A percentile compares a stretch with the other conserved stretches of the same genome.
Evolutionary conservation across 2,113 vertebrate species (phyloP).

Genomic region (Vanacampus margaritifer): DNA sequence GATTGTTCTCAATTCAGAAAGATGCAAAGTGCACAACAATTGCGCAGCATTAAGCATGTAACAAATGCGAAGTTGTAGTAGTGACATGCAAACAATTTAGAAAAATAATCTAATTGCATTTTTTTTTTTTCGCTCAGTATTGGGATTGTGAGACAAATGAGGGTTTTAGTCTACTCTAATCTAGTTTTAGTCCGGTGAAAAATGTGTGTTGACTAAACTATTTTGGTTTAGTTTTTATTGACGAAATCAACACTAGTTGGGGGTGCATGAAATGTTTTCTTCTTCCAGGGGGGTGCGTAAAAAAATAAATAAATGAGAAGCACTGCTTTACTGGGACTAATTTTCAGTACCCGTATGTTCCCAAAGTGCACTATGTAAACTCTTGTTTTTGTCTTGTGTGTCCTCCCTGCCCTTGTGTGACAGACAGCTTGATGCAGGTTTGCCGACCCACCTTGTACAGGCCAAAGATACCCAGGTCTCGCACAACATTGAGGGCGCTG

Average conservation of each 20-base stretch:
- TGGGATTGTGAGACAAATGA: too few relatives aligned
- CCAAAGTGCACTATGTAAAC: background rate
- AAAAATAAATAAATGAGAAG: too few relatives aligned
- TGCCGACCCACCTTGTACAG: conserved; percentile 91
- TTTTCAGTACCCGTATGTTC: background rate
- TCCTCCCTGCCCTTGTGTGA: conserved; percentile 52
- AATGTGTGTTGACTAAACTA: too few relatives aligned
- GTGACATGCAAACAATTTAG: background rate
- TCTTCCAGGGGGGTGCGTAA: too few relatives aligned
- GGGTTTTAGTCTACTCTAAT: too few relatives aligned
- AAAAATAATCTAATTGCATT: too few relatives aligned
- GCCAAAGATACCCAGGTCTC: conserved; percentile 93
- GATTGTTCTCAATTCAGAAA: conserved; percentile 26
- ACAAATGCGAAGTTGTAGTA: background rate
- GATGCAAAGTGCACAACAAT: conserved; percentile 3
- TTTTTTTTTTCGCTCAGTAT: too few relatives aligned
- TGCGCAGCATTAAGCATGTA: background rate
- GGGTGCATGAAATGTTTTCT: too few relatives aligned
- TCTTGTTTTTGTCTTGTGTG: conserved; percentile 11
- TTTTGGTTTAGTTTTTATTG: too few relatives aligned
- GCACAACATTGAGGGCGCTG: conserved; percentile 86
- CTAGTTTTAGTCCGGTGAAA: too few relatives aligned
- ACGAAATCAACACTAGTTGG: too few relatives aligned
- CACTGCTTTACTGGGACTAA: too few relatives aligned
- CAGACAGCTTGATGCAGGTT: conserved; percentile 35